Percentiles rank a stretch among this genome's conserved stretches.
phyloP scores from a whole-genome alignment of 2,797 vertebrate genomes.

The Periparus ater region DNA sequence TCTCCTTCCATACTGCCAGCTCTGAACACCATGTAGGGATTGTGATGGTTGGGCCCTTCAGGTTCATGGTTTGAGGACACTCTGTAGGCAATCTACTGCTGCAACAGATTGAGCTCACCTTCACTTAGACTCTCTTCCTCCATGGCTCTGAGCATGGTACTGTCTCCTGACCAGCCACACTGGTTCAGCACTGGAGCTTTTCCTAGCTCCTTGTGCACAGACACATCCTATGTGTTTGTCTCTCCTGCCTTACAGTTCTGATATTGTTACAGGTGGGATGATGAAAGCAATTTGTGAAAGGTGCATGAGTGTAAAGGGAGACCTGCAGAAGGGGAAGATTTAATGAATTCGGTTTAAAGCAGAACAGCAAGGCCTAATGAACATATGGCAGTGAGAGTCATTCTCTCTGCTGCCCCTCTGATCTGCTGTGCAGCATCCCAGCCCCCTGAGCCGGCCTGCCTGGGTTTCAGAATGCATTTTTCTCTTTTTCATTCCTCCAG shows the following conservation, averaged over 20 bases:
- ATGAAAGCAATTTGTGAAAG: background rate
- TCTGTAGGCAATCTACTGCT: background rate
- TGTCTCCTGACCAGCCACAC: background rate
- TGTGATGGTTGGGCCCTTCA: background rate
- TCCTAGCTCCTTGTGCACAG: background rate
- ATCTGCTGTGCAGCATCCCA: constrained; percentile 16
- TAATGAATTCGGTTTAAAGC: background rate
- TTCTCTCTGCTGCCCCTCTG: constrained; percentile 53
- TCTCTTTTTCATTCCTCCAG: constrained; percentile 53
- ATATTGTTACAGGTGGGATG: background rate
- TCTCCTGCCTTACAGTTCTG: background rate
- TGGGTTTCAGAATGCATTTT: constrained; percentile 67
- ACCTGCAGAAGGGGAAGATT: background rate
- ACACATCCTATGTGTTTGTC: background rate
- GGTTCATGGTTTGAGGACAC: background rate
- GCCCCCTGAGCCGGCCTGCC: constrained; percentile 53
- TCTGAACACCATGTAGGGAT: background rate
- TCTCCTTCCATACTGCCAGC: background rate
- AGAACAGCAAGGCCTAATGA: background rate
- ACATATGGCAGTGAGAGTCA: background rate
- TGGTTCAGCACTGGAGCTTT: background rate
- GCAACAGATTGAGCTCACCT: background rate
- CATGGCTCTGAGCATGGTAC: background rate
- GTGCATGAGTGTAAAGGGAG: background rate
- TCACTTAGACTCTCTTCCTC: background rate